Conservation (phyloP, 2,888 invertebrate species). For the Ophioninae sp. region DNA sequence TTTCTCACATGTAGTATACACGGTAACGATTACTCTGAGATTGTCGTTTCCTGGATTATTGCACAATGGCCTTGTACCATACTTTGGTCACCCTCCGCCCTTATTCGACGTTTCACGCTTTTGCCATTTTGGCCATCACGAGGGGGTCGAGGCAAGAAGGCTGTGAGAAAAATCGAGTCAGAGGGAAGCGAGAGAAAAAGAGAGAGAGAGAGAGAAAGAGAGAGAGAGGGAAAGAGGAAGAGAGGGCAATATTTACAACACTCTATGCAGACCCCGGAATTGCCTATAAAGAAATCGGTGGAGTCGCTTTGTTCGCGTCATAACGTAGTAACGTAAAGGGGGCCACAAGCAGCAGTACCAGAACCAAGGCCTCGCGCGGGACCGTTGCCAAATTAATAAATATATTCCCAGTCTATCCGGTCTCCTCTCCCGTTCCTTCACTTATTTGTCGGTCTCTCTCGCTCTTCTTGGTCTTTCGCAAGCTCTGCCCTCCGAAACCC, state of each 20-base stretch:
- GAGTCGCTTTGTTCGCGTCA: constrained; percentile 80
- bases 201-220: not conserved
- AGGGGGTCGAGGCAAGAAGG: constrained; percentile 9
- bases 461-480: constrained; percentile 39
- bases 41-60: constrained; percentile 9
- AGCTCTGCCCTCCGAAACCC: constrained; percentile 35
- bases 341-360: constrained; percentile 44
- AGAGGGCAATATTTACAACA: constrained; percentile 77
- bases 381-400: constrained; percentile 80
- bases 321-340: constrained; percentile 79
- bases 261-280: constrained; percentile 78
- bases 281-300: constrained; percentile 80
- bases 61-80: constrained; percentile 2
- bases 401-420: constrained; percentile 77
- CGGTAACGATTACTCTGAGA: constrained; percentile 31
- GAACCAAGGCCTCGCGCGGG: constrained; percentile 73
- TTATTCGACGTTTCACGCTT: constrained; percentile 25
- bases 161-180: not conserved
- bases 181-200: not conserved
- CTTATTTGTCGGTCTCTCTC: constrained; percentile 40
- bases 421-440: constrained; percentile 43
- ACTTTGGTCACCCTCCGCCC: constrained; percentile 22
- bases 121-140: constrained; percentile 29
- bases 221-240: constrained; percentile 16
- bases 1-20: not conserved